Percentiles rank a stretch among this genome's conserved stretches.
Evolutionary conservation across 2,888 invertebrate species (phyloP).

Genomic region (Argyra leucocephala): DNA sequence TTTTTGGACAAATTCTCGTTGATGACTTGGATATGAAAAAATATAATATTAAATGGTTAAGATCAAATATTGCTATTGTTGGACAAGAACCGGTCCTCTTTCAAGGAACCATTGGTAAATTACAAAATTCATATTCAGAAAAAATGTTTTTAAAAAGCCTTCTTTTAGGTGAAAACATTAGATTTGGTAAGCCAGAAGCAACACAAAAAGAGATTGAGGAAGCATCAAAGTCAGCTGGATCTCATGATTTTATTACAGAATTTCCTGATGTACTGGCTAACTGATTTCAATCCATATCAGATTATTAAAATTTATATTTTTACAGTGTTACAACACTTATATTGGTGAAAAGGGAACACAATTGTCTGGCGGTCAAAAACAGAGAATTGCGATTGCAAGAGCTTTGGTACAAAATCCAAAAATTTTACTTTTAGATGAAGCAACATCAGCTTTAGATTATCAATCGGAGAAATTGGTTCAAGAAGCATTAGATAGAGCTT

Average conservation of each 20-base stretch:
- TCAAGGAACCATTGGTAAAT: slow-evolving; percentile 55
- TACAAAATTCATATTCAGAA: background rate
- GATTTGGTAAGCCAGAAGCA: slow-evolving; percentile 63
- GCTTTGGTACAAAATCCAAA: slow-evolving; percentile 65
- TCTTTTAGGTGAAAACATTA: slow-evolving; percentile 46
- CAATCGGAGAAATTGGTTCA: slow-evolving; percentile 71
- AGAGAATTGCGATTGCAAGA: slow-evolving; percentile 72
- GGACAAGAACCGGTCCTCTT: slow-evolving; percentile 82
- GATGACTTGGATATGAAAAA: slow-evolving; percentile 54
- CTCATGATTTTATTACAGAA: slow-evolving; percentile 63
- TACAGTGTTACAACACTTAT: slow-evolving; percentile 62
- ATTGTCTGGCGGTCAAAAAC: slow-evolving; percentile 72
- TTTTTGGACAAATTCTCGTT: slow-evolving; percentile 46
- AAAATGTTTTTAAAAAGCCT: background rate
- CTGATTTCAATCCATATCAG: no score
- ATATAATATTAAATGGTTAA: slow-evolving; percentile 61
- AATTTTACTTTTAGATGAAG: slow-evolving; percentile 67
- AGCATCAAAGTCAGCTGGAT: slow-evolving; percentile 62
- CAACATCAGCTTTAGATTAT: slow-evolving; percentile 72
- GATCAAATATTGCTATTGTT: slow-evolving; percentile 71
- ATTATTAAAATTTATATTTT: background rate
- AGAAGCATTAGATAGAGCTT: slow-evolving; percentile 64
- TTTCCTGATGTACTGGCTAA: slow-evolving; percentile 55
- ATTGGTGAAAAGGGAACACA: slow-evolving; percentile 72
- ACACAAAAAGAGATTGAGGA: slow-evolving; percentile 57